Evolutionary conservation across 1,140 invertebrate genomes (phyloP), one percentile per base, ranked within the genome.

Genomic region (Archivesica marissinica): DNA sequence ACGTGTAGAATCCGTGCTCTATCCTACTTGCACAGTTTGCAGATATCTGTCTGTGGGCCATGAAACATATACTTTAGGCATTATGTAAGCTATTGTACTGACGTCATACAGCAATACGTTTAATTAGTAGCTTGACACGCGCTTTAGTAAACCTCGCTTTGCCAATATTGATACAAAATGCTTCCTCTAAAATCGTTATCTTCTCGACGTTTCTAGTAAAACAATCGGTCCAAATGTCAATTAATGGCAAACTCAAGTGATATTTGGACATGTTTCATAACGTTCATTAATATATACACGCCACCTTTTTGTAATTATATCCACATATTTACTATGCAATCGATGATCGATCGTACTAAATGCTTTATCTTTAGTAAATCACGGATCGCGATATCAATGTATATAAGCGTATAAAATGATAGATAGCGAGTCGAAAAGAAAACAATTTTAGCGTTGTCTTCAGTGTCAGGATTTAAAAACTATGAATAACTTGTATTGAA

Each of bases 301-400:
- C 59, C 25, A 64, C 7, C n/a, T 64, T 35, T 35, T 35, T 64
- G 59, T 64, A 64, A 64, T 35, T 25, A 25, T 35, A 17, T 64
- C 15, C 33, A 25, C 59, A 64, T 7, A 52, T 23, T n/a, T n/a
- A 64, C 15, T 35, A 64, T 64, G 33, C 38, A 64, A 64, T 64
- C 59, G 30, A 64, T 64, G 59, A 15, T 1, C n/a, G 59, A 64
- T 64, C 59, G 59, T 20, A 64, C 59, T 35, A 64, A 64, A 20
- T 30, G 59, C 59, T 64, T 64, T 64, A 64, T 64, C 59, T 35
- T 17, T 35, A 35, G 38, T 64, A 64, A 33, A 64, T 28, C 23
- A 59, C 28, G 54, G 17, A 30, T 30, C 7, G n/a, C 7, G 54
- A 59, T 59, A 59, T 17, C n/a, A 9, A 1, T 17, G 11, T 35